Conservation (phyloP, 2,888 invertebrate species). For the Carterocephalus palaemon region DNA sequence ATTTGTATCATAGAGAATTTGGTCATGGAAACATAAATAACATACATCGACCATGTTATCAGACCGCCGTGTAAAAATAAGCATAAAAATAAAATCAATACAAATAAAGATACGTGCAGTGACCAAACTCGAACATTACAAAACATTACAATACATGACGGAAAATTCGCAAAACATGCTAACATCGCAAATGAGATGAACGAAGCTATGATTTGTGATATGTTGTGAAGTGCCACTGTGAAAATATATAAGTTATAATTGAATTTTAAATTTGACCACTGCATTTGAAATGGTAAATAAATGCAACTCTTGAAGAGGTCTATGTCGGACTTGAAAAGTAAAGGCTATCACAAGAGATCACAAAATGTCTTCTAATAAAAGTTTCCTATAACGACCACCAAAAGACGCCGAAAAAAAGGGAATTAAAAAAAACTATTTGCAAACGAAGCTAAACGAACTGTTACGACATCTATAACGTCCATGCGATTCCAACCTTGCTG, state of each 20-base stretch:
- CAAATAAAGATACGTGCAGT: conserved; percentile 28
- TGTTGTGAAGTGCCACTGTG: conserved; percentile 27
- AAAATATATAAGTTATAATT: neutral
- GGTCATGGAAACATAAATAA: too few species aligned
- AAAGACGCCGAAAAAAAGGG: conserved; percentile 11
- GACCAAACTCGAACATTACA: conserved; percentile 25
- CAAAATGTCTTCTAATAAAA: conserved; percentile 28
- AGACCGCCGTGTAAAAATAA: conserved; percentile 1
- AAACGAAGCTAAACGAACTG: conserved; percentile 32
- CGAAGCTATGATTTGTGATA: conserved; percentile 44
- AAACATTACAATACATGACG: conserved; percentile 2
- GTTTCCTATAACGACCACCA: conserved; percentile 23
- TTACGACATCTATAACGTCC: conserved; percentile 37
- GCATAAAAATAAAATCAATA: conserved; percentile 11
- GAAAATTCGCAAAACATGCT: conserved; percentile 31
- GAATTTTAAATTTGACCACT: too few species aligned
- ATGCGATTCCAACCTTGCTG: conserved; percentile 70
- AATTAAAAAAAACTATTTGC: conserved; percentile 21
- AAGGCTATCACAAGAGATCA: conserved; percentile 40
- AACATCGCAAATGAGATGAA: conserved; percentile 26
- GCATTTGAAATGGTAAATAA: too few species aligned
- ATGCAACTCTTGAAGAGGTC: too few species aligned
- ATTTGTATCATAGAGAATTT: too few species aligned
- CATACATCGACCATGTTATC: conserved; percentile 4
- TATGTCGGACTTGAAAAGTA: too few species aligned